Base-by-base conservation (phyloP, 1,140 invertebrate species). In the Rhynchophorus ferrugineus region DNA sequence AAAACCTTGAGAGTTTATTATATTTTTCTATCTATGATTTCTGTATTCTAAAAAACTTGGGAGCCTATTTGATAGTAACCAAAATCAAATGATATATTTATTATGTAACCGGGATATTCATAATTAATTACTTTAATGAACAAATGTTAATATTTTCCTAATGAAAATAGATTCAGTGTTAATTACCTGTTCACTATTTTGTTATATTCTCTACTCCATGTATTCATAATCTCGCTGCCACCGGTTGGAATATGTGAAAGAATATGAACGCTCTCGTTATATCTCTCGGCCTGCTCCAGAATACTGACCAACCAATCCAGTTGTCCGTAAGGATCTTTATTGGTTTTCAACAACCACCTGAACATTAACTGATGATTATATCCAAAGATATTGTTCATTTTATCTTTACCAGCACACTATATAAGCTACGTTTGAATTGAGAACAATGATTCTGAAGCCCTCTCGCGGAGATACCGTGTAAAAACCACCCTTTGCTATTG, bases 181-280 rank as follows among this genome's bases (percentile, higher is more conserved):
- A 11, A 0, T 38, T 43, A 54, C 52, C 52, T 57, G 24, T 51
- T 58, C 65, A 18, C 89, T 74, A 54, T 79, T 74, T 8, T 75
- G 67, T 2, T 75, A 68, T 54, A 91, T 89, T 56, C 79, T 69
- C 42, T 79, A 69, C 69, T 0, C 81, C 79, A n/a, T 88, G 89
- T 61, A 83, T 82, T 89, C 87, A 93, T 16, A 17, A 44, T 21
- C 11, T 39, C 39, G 2, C 34, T 16, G 8, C 76, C 73, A 7
- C 85, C 87, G 0, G 85, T 78, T 0, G 88, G 87, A 44, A 94
- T 81, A 60, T 95, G 91, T 0, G 80, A 80, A 16, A 94, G 66
- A 37, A 95, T 84, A 61, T 93, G 87, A 2, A 91, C 89, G 59
- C 78, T 80, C 61, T 90, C 85, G 1, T 71, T 70, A 5, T 73